Base-by-base conservation (phyloP, 2,888 invertebrate species). In the Ormyrus pomaceus region DNA sequence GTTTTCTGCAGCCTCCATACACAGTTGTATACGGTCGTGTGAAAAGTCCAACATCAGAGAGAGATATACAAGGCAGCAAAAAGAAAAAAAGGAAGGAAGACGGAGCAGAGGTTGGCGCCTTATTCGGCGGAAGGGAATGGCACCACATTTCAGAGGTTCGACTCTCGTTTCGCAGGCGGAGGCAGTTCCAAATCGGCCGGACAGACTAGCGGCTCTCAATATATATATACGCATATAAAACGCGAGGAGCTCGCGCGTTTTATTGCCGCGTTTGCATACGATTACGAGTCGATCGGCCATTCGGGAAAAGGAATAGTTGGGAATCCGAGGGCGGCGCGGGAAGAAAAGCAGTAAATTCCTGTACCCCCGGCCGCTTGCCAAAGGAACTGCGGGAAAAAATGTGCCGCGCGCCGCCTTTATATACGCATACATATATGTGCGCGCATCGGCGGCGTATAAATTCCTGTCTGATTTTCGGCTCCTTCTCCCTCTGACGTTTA, bases 211-310 rank as follows among this genome's bases (percentile, higher is more conserved):
- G 50, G 8, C 34, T 34, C 34, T 1, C 34, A 3, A 34, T 34
- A 11, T 19, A 55, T 10, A 19, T 53, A 19, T 53, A 66, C 7
- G 56, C n/a, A 45, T 13, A 78, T 68, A 64, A 75, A 53, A 66
- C 72, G 34, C 66, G 58, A 13, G 13, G 66, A 56, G 68, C 56
- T 80, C 78, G 62, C 73, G 80, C 82, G 79, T 75, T 84, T 84
- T 83, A 84, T 84, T 81, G 80, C 81, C 72, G 72, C 82, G 82
- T 84, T 84, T 84, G 84, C 84, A 84, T 83, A 82, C 79, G 82
- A 84, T 84, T 83, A 84, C 78, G 53, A 73, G 76, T 71, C 76
- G 82, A 84, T 84, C 79, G 82, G 61, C 79, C 70, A 56, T 76
- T 70, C 58, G 19, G 68, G 76, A 80, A 71, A 82, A 77, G 73